Evolutionary conservation across 2,797 vertebrate genomes (phyloP).

Genomic region (Enteromius trimaculatus): DNA sequence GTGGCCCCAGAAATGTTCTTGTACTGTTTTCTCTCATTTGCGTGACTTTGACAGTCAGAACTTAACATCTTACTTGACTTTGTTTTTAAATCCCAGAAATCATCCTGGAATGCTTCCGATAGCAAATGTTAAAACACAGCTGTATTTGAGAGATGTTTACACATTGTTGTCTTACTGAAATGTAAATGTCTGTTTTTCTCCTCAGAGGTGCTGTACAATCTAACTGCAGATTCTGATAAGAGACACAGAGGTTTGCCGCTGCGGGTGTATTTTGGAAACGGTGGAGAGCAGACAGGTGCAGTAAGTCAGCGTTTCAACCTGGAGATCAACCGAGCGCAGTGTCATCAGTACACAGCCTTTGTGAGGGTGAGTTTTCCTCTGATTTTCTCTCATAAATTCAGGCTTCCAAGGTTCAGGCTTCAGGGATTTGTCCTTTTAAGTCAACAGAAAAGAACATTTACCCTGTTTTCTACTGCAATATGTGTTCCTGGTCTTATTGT

Average conservation of each 20-base stretch:
- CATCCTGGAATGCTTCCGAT: background rate
- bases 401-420: background rate
- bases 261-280: slow-evolving; percentile 86
- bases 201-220: slow-evolving; percentile 88
- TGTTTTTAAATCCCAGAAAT: background rate
- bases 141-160: background rate
- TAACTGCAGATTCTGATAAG: slow-evolving; percentile 91
- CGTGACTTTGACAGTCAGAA: slow-evolving; percentile 29
- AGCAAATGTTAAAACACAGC: background rate
- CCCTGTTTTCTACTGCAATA: background rate
- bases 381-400: background rate
- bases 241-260: slow-evolving; percentile 86
- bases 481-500: background rate
- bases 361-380: slow-evolving; percentile 85
- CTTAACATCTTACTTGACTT: slow-evolving; percentile 16
- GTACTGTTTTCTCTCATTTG: slow-evolving; percentile 25
- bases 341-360: slow-evolving; percentile 84
- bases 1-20: slow-evolving; percentile 22
- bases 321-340: slow-evolving; percentile 80
- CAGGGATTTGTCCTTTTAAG: background rate
- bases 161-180: slow-evolving; percentile 9
- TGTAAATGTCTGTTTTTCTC: background rate
- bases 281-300: slow-evolving; percentile 84
- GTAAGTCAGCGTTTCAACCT: slow-evolving; percentile 84
- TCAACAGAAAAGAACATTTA: background rate